Evolutionary conservation across 30 jellyfish, hydroid and myxozoan genomes (phyloP).

Genomic region (Chrysaora quinquecirrha): DNA sequence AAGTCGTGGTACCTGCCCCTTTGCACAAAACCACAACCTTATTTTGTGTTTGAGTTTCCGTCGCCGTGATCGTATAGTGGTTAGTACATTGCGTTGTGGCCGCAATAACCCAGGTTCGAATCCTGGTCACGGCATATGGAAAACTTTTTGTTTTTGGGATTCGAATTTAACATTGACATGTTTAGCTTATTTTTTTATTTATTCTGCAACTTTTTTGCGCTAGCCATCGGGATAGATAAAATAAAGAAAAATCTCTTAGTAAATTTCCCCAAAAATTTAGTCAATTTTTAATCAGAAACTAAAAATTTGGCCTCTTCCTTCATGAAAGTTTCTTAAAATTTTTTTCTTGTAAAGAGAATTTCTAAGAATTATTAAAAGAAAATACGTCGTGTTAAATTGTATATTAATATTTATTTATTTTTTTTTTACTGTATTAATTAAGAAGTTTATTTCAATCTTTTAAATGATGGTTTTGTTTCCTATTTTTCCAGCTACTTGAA

Average conservation of each 20-base stretch:
- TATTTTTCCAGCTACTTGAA: conserved; percentile 74
- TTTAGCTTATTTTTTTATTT: not conserved
- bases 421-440: not conserved
- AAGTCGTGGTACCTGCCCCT: too few species aligned
- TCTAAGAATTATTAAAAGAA: too few species aligned
- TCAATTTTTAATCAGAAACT: too few species aligned
- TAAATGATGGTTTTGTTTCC: not conserved
- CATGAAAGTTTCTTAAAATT: too few species aligned
- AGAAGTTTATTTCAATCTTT: not conserved
- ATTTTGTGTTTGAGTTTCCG: too few species aligned
- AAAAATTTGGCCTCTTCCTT: too few species aligned
- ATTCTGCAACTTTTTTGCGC: not conserved
- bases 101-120: conserved; percentile 99
- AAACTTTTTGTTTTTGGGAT: not conserved
- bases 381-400: not conserved
- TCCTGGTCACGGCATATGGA: conserved; percentile 83
- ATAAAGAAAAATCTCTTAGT: not conserved
- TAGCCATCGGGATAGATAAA: too few species aligned
- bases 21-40: too few species aligned
- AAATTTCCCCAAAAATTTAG: not conserved
- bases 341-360: too few species aligned
- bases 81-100: conserved; percentile 99
- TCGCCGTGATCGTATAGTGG: conserved; percentile 99
- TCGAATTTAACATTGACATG: too few species aligned
- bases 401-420: not conserved